These are phyloP conservation scores for Megaustenia siamemsis DNA, from an alignment of 2,888 invertebrate species.

Conservation along the genomic window DNA sequence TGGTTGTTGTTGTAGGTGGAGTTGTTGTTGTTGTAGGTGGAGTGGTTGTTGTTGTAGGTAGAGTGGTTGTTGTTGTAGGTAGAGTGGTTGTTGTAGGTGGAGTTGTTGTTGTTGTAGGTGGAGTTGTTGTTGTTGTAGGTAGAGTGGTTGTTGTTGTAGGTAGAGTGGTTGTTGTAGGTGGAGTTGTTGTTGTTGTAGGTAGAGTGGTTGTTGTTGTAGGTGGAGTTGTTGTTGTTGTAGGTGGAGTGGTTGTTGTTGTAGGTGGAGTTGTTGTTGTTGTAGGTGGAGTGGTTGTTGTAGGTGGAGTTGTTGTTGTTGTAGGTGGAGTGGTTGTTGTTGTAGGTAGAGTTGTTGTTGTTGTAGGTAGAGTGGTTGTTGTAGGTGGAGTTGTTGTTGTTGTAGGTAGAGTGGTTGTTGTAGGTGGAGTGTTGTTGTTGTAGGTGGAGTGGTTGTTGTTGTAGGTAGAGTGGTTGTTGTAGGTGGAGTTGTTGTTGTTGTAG, in stretches of 20 bases:
- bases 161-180: neutral
- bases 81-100: neutral
- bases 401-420: neutral
- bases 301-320: neutral
- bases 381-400: neutral
- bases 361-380: conserved; percentile 55
- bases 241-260: neutral
- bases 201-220: too few relatives aligned
- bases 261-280: too few relatives aligned
- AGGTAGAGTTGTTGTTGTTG: neutral
- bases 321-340: neutral
- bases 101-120: neutral
- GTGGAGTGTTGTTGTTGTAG: too few relatives aligned
- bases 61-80: neutral
- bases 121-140: conserved; percentile 53
- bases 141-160: neutral
- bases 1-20: neutral
- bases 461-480: too few relatives aligned
- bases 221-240: neutral
- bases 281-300: neutral
- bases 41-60: neutral
- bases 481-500: neutral
- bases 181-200: too few relatives aligned
- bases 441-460: too few relatives aligned
- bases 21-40: too few relatives aligned